Evolutionary conservation across 2,113 vertebrate genomes (phyloP), one percentile per base, ranked within the genome.

Genomic region (Mirounga angustirostris): DNA sequence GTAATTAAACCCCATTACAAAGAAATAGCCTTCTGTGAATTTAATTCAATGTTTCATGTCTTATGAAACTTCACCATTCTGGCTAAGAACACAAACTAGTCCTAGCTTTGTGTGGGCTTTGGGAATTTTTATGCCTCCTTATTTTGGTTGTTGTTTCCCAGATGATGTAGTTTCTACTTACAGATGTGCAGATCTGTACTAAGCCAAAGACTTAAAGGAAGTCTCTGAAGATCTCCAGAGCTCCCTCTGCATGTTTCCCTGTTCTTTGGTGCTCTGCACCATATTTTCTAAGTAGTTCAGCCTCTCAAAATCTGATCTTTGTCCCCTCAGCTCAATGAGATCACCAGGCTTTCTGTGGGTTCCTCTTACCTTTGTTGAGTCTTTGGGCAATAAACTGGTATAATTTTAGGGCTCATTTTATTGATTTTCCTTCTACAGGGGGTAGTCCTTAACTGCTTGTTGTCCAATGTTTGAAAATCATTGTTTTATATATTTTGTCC

Each of bases 381-480:
- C 3, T 76, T 46, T 91, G 63, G 36, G 13, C 13, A 46, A 80
- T 58, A 84, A 89, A 36, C 8, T 56, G 2, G 1, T 79, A 19
- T 36, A 59, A 56, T 58, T 81, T 73, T 56, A 91, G 22, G 50
- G 36, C 4, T 52, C 8, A 22, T 43, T 19, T 61, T 92, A 4
- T 16, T 74, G 33, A 46, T 74, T 91, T 61, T 87, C n/a, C 26
- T 74, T 94, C 50, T 91, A 40, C 33, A 82, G 24, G 26, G 65
- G 16, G 46, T 79, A 16, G 13, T 52, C 7, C 11, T 67, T 91
- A 87, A 71, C 24, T 43, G 12, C 10, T 58, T 84, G 26, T n/a
- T 63, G 56, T 36, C 58, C 50, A 21, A 33, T 33, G 14, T 89
- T 33, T 89, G 52, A 93, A 96, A 69, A 79, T 52, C 6, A 5